These are phyloP conservation scores for Paracyclopina nana DNA, from an alignment of 1,140 invertebrate species.

Conservation along the genomic window DNA sequence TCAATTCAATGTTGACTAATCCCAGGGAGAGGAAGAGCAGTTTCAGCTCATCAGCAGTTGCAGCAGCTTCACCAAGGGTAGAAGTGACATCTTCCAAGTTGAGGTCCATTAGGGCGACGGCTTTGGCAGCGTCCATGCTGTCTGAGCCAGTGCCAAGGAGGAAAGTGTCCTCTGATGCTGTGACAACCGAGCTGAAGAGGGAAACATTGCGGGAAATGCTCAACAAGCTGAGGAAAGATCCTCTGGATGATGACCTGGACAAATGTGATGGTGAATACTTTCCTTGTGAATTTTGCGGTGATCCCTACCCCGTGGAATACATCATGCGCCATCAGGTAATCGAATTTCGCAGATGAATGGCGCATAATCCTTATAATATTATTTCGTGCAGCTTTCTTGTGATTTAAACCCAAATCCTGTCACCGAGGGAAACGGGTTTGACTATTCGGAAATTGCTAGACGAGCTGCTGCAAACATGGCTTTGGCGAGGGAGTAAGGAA, in stretches of 20 bases:
- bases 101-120: too few species aligned
- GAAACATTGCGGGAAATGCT: background rate
- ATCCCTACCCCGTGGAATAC: constrained; percentile 12
- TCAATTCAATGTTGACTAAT: too few species aligned
- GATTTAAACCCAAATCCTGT: constrained; percentile 3
- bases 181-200: too few species aligned
- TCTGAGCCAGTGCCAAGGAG: too few species aligned
- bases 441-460: background rate
- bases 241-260: constrained; percentile 11
- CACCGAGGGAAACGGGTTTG: background rate
- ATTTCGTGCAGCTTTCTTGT: background rate
- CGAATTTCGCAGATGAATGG: background rate
- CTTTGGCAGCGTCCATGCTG: too few species aligned
- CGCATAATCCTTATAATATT: background rate
- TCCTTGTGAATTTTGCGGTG: constrained; percentile 16
- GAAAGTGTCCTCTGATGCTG: too few species aligned
- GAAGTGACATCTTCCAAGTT: too few species aligned
- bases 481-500: too few species aligned
- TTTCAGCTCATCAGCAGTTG: too few species aligned
- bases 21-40: too few species aligned
- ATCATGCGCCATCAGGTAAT: constrained; percentile 16
- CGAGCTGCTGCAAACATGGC: background rate
- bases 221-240: background rate
- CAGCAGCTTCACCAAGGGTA: too few species aligned
- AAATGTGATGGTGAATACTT: constrained; percentile 13